Conservation (phyloP, 2,113 vertebrate genomes). For the Gymnogyps californianus region DNA sequence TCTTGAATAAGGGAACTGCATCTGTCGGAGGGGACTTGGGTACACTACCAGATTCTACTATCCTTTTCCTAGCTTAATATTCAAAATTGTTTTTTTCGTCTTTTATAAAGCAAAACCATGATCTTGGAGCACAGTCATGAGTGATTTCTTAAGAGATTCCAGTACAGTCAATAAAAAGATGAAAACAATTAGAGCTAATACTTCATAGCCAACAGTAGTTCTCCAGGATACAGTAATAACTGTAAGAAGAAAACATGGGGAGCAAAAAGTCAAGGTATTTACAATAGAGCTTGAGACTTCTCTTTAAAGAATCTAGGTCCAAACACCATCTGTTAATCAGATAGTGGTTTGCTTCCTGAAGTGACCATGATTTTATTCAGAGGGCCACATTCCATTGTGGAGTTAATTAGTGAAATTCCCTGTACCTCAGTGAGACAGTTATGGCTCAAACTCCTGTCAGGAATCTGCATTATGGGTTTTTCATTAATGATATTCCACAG, state of each 20-base stretch:
- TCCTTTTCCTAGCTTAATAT: neutral
- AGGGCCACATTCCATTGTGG: neutral
- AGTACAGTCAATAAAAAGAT: neutral
- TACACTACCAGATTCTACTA: neutral
- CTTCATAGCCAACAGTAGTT: neutral
- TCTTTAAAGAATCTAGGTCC: neutral
- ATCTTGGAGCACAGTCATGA: neutral
- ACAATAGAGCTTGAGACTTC: neutral
- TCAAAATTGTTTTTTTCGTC: neutral
- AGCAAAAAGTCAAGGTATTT: neutral
- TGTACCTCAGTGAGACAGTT: neutral
- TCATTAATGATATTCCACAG: neutral
- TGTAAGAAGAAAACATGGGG: neutral
- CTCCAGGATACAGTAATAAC: neutral
- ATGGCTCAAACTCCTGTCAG: neutral
- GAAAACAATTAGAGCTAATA: neutral
- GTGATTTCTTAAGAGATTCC: neutral
- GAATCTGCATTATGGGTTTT: neutral
- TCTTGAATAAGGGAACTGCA: neutral
- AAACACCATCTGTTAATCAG: neutral
- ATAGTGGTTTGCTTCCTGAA: neutral
- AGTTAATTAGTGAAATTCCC: neutral
- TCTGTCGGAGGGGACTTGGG: neutral
- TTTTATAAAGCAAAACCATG: neutral
- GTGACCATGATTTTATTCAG: neutral